These are phyloP conservation scores for Bambusicola thoracicus DNA, from an alignment of 2,113 vertebrate species.

Conservation along the genomic window DNA sequence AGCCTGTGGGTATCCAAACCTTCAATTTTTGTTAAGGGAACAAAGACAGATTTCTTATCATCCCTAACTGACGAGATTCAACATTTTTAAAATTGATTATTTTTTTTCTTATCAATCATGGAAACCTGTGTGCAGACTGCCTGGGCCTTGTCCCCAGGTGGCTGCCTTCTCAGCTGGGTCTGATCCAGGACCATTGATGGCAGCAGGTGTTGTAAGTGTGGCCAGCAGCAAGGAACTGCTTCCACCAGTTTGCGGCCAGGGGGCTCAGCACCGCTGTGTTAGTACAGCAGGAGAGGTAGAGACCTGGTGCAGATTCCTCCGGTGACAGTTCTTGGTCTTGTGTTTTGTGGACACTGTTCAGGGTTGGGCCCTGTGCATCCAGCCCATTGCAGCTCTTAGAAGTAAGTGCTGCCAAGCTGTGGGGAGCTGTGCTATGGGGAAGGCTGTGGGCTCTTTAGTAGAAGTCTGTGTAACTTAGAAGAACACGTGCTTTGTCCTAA, in stretches of 20 bases:
- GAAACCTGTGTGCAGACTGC: not conserved
- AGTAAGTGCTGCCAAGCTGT: not conserved
- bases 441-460: not conserved
- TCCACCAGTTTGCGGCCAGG: not conserved
- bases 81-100: too few relatives aligned
- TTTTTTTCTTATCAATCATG: not conserved
- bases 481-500: not conserved
- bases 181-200: not conserved
- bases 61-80: not conserved
- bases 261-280: not conserved
- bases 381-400: not conserved
- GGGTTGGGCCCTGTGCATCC: not conserved
- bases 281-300: not conserved
- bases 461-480: not conserved
- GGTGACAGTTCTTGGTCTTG: not conserved
- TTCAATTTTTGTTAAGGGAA: not conserved
- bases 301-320: not conserved
- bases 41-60: not conserved
- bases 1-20: not conserved
- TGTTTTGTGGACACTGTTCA: not conserved
- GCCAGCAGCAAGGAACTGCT: constrained; percentile 17
- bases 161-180: not conserved
- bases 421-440: not conserved
- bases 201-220: constrained; percentile 6
- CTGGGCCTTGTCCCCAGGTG: not conserved